These are phyloP conservation scores for Piscicola geometra DNA, from an alignment of 2,888 invertebrate genomes.

Conservation along the genomic window DNA sequence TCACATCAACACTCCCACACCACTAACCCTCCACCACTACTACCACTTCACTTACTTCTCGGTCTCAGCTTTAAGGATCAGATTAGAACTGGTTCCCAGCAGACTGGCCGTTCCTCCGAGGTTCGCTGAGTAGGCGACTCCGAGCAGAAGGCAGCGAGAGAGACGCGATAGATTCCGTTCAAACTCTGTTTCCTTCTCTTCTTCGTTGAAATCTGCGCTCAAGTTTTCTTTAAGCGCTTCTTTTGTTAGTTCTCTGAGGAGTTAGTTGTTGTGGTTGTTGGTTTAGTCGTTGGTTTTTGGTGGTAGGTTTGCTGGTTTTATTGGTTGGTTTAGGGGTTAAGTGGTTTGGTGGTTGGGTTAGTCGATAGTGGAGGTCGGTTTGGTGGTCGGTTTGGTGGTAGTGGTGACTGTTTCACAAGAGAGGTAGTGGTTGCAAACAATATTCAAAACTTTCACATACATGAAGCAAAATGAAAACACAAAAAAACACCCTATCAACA, in stretches of 20 bases:
- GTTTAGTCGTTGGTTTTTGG: neutral
- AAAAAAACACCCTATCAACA: too few species aligned
- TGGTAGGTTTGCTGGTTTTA: too few species aligned
- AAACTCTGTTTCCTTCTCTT: neutral
- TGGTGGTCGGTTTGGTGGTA: too few species aligned
- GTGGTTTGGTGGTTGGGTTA: too few species aligned
- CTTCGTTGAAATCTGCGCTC: neutral
- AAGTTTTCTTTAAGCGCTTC: neutral
- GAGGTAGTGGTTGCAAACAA: too few species aligned
- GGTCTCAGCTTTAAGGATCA: constrained; percentile 52
- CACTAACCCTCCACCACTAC: too few species aligned
- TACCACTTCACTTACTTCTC: constrained; percentile 10
- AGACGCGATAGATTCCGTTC: neutral
- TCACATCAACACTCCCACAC: too few species aligned
- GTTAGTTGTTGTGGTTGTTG: neutral
- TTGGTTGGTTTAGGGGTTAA: too few species aligned
- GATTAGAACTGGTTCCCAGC: constrained; percentile 56
- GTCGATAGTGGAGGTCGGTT: too few species aligned
- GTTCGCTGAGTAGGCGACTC: constrained; percentile 50
- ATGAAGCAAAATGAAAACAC: too few species aligned
- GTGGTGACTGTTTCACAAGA: too few species aligned
- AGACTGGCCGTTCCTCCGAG: constrained; percentile 56
- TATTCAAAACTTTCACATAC: too few species aligned
- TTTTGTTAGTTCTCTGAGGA: neutral
- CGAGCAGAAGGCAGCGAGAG: constrained; percentile 10